These are phyloP conservation scores for Drosophila emarginata DNA, from an alignment of 2,888 invertebrate species.

Conservation along the genomic window DNA sequence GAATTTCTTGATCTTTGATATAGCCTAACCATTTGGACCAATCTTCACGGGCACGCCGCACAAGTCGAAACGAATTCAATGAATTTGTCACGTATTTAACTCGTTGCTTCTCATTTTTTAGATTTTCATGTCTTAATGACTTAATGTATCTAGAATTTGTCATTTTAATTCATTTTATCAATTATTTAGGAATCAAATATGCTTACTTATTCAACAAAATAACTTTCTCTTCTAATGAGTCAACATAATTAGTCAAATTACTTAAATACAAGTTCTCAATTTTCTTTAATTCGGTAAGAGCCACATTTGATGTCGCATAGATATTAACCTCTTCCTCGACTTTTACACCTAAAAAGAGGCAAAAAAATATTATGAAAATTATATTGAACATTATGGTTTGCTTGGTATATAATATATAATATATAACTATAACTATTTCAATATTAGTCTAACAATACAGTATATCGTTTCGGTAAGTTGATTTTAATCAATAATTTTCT, in stretches of 20 bases:
- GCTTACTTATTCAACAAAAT: constrained; percentile 13
- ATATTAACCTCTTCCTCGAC: background rate
- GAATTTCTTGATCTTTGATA: background rate
- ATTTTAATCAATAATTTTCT: no score
- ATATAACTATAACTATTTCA: no score
- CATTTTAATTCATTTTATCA: background rate
- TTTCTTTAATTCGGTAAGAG: constrained; percentile 20
- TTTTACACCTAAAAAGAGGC: background rate
- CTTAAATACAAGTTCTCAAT: constrained; percentile 30
- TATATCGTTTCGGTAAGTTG: no score
- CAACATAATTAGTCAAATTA: constrained; percentile 10
- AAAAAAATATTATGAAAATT: background rate
- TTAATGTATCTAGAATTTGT: background rate
- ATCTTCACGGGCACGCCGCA: constrained; percentile 20
- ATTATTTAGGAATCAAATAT: background rate
- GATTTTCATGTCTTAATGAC: background rate
- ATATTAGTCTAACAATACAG: no score
- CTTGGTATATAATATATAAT: no score
- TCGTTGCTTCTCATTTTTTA: background rate
- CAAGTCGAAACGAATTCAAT: constrained; percentile 1
- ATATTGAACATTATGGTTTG: background rate
- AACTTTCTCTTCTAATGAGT: constrained; percentile 7
- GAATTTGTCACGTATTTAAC: constrained; percentile 20
- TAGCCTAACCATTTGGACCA: constrained; percentile 27
- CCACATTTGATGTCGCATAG: constrained; percentile 29